These are phyloP conservation scores for Dysidea cf. avara DNA, from an alignment of 37 sponge, comb jelly and placozoan species.

Conservation along the genomic window DNA sequence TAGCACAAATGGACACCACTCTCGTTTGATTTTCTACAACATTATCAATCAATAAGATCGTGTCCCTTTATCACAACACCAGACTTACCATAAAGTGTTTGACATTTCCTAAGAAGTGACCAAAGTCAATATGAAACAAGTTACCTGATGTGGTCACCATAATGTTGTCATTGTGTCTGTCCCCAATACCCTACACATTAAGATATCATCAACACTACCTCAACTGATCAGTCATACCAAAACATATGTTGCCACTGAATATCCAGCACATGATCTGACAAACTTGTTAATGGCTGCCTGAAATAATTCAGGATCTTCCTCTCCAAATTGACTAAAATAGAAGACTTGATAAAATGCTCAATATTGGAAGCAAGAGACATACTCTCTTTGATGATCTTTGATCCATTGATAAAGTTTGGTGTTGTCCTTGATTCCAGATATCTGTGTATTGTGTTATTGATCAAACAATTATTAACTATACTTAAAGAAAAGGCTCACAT, in stretches of 20 bases:
- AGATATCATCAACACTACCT: neutral
- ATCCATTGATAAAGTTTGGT: constrained; percentile 55
- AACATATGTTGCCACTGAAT: constrained; percentile 83
- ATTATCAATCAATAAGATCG: neutral
- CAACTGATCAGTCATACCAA: constrained; percentile 38
- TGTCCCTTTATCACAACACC: neutral
- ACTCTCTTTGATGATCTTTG: constrained; percentile 48
- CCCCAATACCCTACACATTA: constrained; percentile 67
- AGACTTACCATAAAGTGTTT: constrained; percentile 73
- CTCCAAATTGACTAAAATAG: constrained; percentile 43
- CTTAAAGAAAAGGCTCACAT: constrained; percentile 11
- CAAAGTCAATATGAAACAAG: constrained; percentile 91
- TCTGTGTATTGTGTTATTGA: neutral
- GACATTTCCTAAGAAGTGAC: constrained; percentile 86
- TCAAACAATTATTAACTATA: neutral
- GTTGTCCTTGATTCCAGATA: constrained; percentile 32
- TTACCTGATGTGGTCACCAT: constrained; percentile 82
- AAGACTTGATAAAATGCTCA: neutral
- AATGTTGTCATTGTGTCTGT: constrained; percentile 86
- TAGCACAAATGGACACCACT: constrained; percentile 84
- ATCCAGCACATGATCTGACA: constrained; percentile 75
- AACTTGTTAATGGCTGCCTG: constrained; percentile 60
- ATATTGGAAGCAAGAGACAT: neutral
- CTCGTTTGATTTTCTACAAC: constrained; percentile 62
- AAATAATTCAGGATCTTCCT: constrained; percentile 45